Evolutionary conservation across 1,140 invertebrate genomes (phyloP), one percentile per base, ranked within the genome.

Genomic region (Dendroctonus valens): DNA sequence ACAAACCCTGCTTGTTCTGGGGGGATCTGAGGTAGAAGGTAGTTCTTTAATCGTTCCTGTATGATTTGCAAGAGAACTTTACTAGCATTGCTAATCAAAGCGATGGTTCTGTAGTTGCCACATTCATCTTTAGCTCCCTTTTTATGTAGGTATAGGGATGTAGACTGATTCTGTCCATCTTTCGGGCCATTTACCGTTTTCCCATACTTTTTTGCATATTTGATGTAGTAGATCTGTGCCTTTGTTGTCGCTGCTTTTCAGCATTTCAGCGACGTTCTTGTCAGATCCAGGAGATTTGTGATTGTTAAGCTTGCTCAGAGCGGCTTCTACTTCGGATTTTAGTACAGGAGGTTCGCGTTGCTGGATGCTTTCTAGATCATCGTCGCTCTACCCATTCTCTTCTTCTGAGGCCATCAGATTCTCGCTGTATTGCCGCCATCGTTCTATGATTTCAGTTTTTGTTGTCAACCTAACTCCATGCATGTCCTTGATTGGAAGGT

Each of bases 51-150:
- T 40, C 60, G 3, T 41, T 63, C 50, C 48, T 63, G 40, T 15
- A 63, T 63, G 40, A 63, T 63, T 26, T 63, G 26, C 48, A 63
- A 40, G 38, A 63, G 51, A 53, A 61, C 60, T 63, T 63, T 63
- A 63, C 60, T 54, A 12, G 51, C 60, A 63, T 63, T 49, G 14
- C 0, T 38, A 14, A 63, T 54, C 26, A 63, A 39, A 58, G 41
- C 60, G 37, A 63, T 58, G 7, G 50, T 58, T 58, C 51, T 63
- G 5, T 63, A n/a, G n/a, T n/a, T n/a, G n/a, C n/a, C n/a, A n/a
- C n/a, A n/a, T n/a, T n/a, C n/a, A n/a, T n/a, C n/a, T n/a, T n/a
- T n/a, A n/a, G n/a, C n/a, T n/a, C n/a, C n/a, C n/a, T n/a, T n/a
- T n/a, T n/a, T n/a, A n/a, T n/a, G n/a, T n/a, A n/a, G n/a, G n/a